These are phyloP conservation scores for Cheilosia vernalis DNA, from an alignment of 2,888 invertebrate species.

Conservation along the genomic window DNA sequence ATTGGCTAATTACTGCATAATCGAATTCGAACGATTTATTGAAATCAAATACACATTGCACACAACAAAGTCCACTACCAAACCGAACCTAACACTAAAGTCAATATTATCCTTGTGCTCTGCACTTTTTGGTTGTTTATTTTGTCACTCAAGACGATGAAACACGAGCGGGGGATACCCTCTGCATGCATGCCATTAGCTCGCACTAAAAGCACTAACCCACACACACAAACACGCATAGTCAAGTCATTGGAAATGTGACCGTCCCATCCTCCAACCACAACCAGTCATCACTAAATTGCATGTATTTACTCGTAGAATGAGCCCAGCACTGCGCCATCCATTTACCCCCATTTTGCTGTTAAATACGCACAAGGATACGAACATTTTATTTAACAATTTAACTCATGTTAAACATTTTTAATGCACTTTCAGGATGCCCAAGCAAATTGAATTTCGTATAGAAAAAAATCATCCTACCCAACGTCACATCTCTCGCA, in stretches of 20 bases:
- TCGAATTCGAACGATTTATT: neutral
- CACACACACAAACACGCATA: constrained; percentile 20
- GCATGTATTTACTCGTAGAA: constrained; percentile 35
- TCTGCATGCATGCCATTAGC: constrained; percentile 56
- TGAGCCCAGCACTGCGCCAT: neutral
- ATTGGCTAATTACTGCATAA: constrained; percentile 28
- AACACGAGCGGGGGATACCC: constrained; percentile 21
- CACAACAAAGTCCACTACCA: constrained; percentile 16
- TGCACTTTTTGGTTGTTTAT: constrained; percentile 59
- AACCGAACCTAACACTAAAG: constrained; percentile 26
- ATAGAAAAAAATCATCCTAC: constrained; percentile 48
- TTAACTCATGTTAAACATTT: constrained; percentile 68
- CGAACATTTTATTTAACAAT: constrained; percentile 48
- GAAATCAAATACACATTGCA: neutral
- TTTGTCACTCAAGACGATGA: constrained; percentile 58
- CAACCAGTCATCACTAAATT: constrained; percentile 45
- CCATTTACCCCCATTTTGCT: constrained; percentile 4
- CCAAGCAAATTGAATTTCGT: constrained; percentile 68
- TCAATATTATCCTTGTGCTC: constrained; percentile 63
- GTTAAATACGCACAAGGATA: constrained; percentile 40
- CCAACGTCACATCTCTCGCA: constrained; percentile 52
- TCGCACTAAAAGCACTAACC: constrained; percentile 51
- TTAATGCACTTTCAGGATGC: constrained; percentile 74
- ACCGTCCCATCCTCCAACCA: constrained; percentile 30
- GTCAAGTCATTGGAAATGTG: constrained; percentile 25